A percentile compares a stretch with the other conserved stretches of the same genome.
phyloP scores from a whole-genome alignment of 1,140 invertebrate genomes.

The Diabrotica undecimpunctata region DNA sequence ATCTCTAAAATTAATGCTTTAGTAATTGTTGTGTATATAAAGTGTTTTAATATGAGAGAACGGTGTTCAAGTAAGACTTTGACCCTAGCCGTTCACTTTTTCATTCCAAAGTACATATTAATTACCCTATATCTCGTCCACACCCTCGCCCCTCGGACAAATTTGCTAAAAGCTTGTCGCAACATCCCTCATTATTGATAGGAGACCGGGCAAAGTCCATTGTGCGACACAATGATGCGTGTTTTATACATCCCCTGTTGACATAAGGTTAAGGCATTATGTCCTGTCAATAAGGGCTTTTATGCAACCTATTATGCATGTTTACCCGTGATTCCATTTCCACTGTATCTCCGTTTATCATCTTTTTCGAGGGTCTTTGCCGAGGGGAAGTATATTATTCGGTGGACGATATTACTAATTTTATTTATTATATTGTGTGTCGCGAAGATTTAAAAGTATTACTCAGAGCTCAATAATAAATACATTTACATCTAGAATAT shows the following conservation, averaged over 20 bases:
- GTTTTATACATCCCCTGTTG: slow-evolving; percentile 32
- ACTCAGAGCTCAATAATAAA: no score
- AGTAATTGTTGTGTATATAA: no score
- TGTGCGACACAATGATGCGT: slow-evolving; percentile 29
- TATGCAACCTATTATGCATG: slow-evolving; percentile 18
- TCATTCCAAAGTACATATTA: no score
- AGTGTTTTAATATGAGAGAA: no score
- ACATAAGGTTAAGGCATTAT: slow-evolving; percentile 33
- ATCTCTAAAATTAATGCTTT: no score
- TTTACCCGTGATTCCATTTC: slow-evolving; percentile 16
- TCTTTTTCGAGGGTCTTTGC: neutral
- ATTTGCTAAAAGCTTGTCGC: slow-evolving; percentile 14
- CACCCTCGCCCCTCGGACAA: neutral
- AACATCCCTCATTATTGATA: slow-evolving; percentile 12
- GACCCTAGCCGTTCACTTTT: no score
- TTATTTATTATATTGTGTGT: no score
- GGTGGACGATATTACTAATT: no score
- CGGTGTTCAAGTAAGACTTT: no score
- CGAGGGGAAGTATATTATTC: slow-evolving; percentile 6
- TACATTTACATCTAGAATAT: no score
- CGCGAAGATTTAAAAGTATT: no score
- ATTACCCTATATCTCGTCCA: neutral
- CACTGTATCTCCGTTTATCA: slow-evolving; percentile 8
- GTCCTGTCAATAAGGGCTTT: slow-evolving; percentile 23
- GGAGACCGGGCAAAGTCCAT: slow-evolving; percentile 19